Percentiles rank a stretch among this genome's conserved stretches.
Conservation (phyloP, 2,888 invertebrate genomes). For the Caenorhabditis becei region DNA sequence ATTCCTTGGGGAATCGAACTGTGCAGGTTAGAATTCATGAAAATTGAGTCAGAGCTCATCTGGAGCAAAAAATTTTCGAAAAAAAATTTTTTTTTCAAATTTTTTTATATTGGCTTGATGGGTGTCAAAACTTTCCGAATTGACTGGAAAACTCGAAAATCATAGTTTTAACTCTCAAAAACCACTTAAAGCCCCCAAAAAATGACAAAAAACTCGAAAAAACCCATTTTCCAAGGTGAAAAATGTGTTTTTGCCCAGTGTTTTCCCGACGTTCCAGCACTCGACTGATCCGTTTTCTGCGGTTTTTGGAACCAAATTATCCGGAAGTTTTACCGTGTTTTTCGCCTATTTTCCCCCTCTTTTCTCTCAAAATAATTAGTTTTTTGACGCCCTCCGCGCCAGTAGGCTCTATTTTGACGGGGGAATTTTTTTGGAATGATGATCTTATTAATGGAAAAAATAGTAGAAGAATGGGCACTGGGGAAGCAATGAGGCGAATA, state of each 20-base stretch:
- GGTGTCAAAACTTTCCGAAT: no score
- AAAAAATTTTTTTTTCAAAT: no score
- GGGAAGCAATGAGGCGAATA: conserved; percentile 43
- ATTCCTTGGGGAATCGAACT: no score
- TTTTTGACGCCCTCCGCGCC: background rate
- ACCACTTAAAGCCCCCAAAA: no score
- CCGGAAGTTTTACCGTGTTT: conserved; percentile 33
- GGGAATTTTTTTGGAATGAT: background rate
- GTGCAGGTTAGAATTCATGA: no score
- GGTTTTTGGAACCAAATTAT: background rate
- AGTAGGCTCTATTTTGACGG: conserved; percentile 8
- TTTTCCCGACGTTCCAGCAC: no score
- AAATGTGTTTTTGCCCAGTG: conserved; percentile 1
- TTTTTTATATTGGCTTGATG: no score
- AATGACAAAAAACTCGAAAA: background rate
- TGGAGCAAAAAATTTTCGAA: no score
- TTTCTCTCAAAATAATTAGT: conserved; percentile 1
- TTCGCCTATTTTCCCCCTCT: conserved; percentile 26
- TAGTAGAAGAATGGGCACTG: conserved; percentile 7
- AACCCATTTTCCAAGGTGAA: background rate
- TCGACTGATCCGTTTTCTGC: no score
- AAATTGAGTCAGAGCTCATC: no score
- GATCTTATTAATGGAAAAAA: conserved; percentile 4
- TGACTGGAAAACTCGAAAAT: no score
- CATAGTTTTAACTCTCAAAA: no score